Evolutionary conservation across 1,140 invertebrate genomes (phyloP).

Genomic region (Papilio polytes): DNA sequence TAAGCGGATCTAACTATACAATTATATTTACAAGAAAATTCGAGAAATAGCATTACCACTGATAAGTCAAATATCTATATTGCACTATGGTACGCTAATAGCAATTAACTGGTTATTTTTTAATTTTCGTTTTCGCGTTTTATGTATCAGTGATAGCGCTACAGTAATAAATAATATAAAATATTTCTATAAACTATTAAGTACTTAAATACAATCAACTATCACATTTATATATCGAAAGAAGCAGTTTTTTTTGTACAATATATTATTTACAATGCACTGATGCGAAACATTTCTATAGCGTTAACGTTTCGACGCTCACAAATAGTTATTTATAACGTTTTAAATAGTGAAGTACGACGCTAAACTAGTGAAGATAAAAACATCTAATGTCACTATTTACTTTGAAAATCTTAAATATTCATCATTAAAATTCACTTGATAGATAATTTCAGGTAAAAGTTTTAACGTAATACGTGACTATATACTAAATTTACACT

Average conservation of each 20-base stretch:
- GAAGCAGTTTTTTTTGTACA: constrained; percentile 77
- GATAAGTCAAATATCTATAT: constrained; percentile 36
- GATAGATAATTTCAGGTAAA: constrained; percentile 21
- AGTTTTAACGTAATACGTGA: constrained; percentile 11
- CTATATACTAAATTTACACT: not conserved
- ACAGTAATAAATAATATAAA: constrained; percentile 80
- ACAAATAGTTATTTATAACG: constrained; percentile 56
- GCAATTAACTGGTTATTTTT: constrained; percentile 36
- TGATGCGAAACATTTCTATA: constrained; percentile 6
- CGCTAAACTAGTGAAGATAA: constrained; percentile 67
- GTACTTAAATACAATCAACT: constrained; percentile 81
- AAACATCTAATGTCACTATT: constrained; percentile 60
- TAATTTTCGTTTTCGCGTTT: constrained; percentile 1
- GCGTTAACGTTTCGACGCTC: constrained; percentile 10
- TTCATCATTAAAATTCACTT: constrained; percentile 40
- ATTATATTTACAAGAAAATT: constrained; percentile 47
- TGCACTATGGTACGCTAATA: constrained; percentile 45
- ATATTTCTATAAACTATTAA: constrained; percentile 80
- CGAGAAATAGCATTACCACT: constrained; percentile 34
- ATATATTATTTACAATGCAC: constrained; percentile 44
- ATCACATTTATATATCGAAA: constrained; percentile 80
- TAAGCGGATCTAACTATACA: constrained; percentile 52
- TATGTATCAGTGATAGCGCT: constrained; percentile 19
- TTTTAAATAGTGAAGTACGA: constrained; percentile 67
- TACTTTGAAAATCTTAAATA: constrained; percentile 47